Percentiles rank a stretch among this genome's conserved stretches.
Conservation (phyloP, 2,797 vertebrate genomes). For the Phoxinus dragarum region DNA sequence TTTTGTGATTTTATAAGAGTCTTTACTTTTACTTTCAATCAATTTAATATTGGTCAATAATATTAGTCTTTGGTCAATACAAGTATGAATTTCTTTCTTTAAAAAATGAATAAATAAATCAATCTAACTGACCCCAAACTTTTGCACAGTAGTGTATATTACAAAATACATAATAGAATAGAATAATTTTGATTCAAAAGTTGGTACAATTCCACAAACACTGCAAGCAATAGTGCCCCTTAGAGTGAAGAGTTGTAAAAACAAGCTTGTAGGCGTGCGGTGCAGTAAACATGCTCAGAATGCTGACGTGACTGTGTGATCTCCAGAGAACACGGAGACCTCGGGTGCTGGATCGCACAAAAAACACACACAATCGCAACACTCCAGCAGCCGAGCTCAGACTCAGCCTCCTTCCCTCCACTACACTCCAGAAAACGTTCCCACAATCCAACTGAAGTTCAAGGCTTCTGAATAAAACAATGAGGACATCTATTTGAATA, state of each 20-base stretch:
- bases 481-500: neutral
- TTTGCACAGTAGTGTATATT: neutral
- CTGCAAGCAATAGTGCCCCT: slow-evolving; percentile 5
- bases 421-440: neutral
- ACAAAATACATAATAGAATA: neutral
- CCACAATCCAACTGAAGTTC: slow-evolving; percentile 13
- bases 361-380: neutral
- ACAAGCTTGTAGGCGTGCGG: slow-evolving; percentile 25
- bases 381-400: slow-evolving; percentile 1
- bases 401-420: neutral
- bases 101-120: too few species aligned
- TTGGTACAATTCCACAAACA: neutral
- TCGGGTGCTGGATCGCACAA: neutral
- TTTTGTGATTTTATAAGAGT: neutral
- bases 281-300: slow-evolving; percentile 37
- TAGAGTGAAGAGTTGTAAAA: slow-evolving; percentile 6
- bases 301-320: slow-evolving; percentile 33
- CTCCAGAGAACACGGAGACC: neutral
- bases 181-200: neutral
- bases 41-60: neutral
- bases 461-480: slow-evolving; percentile 26
- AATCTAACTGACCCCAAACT: neutral
- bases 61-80: too few species aligned
- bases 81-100: too few species aligned
- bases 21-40: neutral